These are phyloP conservation scores for Montipora cactus DNA, from an alignment of 64 coral and sea anemone species.

Conservation along the genomic window DNA sequence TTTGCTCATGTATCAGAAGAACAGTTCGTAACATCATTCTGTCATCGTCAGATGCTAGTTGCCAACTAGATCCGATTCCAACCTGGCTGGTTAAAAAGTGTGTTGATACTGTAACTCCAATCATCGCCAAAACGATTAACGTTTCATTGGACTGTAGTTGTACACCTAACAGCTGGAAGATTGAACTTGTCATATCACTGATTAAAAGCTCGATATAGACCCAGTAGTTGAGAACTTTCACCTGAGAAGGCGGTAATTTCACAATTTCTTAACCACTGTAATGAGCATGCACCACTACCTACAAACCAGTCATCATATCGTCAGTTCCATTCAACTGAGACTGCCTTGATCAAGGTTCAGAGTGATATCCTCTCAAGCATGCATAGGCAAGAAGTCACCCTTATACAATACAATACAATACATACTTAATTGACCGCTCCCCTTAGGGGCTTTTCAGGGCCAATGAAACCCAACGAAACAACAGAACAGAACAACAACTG, in stretches of 20 bases:
- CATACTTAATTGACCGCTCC: no score
- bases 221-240: constrained; percentile 6
- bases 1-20: no score
- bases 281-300: constrained; percentile 20
- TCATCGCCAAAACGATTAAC: constrained; percentile 27
- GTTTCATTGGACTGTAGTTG: not conserved
- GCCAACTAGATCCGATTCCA: constrained; percentile 32
- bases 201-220: constrained; percentile 12
- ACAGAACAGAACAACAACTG: no score
- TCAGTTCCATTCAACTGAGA: no score
- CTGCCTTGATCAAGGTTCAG: no score
- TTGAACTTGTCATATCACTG: not conserved
- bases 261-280: constrained; percentile 20
- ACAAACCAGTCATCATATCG: no score
- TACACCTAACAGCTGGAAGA: constrained; percentile 17
- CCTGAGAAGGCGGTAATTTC: constrained; percentile 19
- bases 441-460: no score
- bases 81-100: constrained; percentile 35
- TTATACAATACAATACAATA: no score
- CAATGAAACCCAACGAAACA: no score
- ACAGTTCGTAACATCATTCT: not conserved
- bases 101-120: not conserved
- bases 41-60: not conserved
- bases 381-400: no score
- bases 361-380: not conserved